A percentile compares a stretch with the other conserved stretches of the same genome.
phyloP scores from a whole-genome alignment of 2,113 vertebrate species.

The Laterallus jamaicensis region DNA sequence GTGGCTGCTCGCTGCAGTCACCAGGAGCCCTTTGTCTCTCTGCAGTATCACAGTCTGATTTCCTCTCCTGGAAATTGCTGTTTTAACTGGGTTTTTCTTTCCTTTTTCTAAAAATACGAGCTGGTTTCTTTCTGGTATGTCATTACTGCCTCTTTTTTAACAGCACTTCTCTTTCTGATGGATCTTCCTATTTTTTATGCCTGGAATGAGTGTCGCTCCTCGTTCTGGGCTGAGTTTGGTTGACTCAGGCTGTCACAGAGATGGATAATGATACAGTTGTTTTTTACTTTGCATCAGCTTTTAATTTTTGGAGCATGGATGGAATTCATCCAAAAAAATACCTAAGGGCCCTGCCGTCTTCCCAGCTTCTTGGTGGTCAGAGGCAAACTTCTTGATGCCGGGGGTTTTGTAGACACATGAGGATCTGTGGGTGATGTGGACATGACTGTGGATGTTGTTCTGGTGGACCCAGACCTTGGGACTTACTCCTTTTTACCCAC shows the following conservation, averaged over 20 bases:
- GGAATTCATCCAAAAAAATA: neutral
- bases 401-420: accelerated
- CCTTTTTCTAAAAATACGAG: conserved; percentile 53
- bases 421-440: neutral
- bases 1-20: neutral
- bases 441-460: accelerated
- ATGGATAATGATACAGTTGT: conserved; percentile 27
- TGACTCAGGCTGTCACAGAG: conserved; percentile 49
- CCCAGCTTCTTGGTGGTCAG: neutral
- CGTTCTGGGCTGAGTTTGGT: neutral
- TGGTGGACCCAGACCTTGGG: neutral
- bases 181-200: conserved; percentile 45
- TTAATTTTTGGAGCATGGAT: conserved; percentile 42
- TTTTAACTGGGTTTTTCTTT: conserved; percentile 30
- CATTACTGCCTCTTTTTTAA: conserved; percentile 50
- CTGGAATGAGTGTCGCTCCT: conserved; percentile 27
- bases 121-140: conserved; percentile 32
- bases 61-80: conserved; percentile 33
- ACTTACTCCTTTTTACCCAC: neutral
- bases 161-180: conserved; percentile 41
- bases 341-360: neutral
- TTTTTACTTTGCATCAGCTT: conserved; percentile 32
- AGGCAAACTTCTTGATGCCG: neutral
- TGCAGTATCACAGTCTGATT: neutral
- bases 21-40: neutral